Evolutionary conservation across 2,113 vertebrate genomes (phyloP), one percentile per base, ranked within the genome.

Genomic region (Pedionomus torquatus): DNA sequence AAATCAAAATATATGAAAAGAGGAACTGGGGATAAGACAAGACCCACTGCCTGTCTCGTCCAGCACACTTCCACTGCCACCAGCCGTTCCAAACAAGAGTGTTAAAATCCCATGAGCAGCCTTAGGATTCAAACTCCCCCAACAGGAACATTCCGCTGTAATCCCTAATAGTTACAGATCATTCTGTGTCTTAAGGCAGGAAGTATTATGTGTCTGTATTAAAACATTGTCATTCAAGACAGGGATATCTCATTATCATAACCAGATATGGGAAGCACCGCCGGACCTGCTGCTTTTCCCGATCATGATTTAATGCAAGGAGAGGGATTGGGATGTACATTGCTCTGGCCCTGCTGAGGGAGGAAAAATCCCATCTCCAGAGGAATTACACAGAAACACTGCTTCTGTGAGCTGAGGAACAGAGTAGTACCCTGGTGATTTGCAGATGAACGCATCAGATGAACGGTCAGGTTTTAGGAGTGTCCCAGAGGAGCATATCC

Each of bases 111-210:
- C 87, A 57, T 8, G 51, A 90, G 68, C 90, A 95, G 93, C 66
- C 87, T 79, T 54, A 90, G 75, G 87, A 93, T 90, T 95, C 80
- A 92, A 90, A 93, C 46, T 92, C 57, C 63, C 79, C 49, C 87
- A 83, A 80, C 64, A 91, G 79, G 87, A 94, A 83, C 82, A 83
- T 77, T 83, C 90, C 49, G 8, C 88, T 90, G 61, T 83, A 96
- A 96, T 88, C 58, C 92, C 95, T 83, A 90, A 85, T 72, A 95
- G 92, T 83, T 91, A 96, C 86, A 93, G 90, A 95, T 83, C 68
- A 91, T 76, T 91, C 89, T 77, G 43, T 90, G 82, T 90, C 93
- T 94, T 93, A 92, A 94, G 88, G 83, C 93, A 93, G 83, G 58
- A 95, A 87, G 74, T 95, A 96, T 95, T 93, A 92, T 83, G 64